Evolutionary conservation across 2,888 invertebrate species (phyloP).

Genomic region (Acanthacorydalis orientalis): DNA sequence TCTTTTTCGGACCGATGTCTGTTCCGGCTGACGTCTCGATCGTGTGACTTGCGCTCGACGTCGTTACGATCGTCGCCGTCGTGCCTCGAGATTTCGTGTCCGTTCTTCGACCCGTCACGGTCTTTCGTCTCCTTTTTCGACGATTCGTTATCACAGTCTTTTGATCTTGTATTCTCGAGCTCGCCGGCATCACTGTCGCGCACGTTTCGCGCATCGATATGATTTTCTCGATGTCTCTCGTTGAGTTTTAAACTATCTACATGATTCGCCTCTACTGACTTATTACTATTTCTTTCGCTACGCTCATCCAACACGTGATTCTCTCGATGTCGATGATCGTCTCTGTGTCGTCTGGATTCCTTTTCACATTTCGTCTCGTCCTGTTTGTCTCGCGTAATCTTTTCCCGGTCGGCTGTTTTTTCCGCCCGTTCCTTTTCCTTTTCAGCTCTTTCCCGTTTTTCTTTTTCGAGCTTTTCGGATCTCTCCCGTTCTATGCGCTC

Average conservation of each 20-base stretch:
- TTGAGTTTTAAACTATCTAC: neutral
- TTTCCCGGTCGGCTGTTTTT: conserved; percentile 15
- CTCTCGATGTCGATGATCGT: conserved; percentile 22
- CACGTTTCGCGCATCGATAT: conserved; percentile 1
- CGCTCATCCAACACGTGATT: conserved; percentile 29
- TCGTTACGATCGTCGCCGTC: neutral
- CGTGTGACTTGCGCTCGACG: neutral
- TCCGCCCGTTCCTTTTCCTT: conserved; percentile 24
- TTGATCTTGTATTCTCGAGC: too few relatives aligned
- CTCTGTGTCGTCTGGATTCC: conserved; percentile 13
- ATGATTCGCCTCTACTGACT: neutral
- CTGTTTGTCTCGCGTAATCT: conserved; percentile 11
- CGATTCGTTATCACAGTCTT: neutral
- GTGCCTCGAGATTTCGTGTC: conserved; percentile 9
- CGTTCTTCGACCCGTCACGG: conserved; percentile 11
- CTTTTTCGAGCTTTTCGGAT: conserved; percentile 24
- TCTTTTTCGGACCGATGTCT: conserved; percentile 25
- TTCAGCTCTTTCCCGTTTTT: conserved; percentile 18
- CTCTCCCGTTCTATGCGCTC: conserved; percentile 23
- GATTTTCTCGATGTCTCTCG: conserved; percentile 1
- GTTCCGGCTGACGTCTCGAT: neutral
- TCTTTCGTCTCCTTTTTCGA: conserved; percentile 12
- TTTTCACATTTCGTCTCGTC: conserved; percentile 7
- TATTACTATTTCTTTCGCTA: conserved; percentile 22
- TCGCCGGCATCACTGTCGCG: conserved; percentile 12